These are phyloP conservation scores for Pithys albifrons DNA, from an alignment of 2,113 vertebrate genomes.

Conservation along the genomic window DNA sequence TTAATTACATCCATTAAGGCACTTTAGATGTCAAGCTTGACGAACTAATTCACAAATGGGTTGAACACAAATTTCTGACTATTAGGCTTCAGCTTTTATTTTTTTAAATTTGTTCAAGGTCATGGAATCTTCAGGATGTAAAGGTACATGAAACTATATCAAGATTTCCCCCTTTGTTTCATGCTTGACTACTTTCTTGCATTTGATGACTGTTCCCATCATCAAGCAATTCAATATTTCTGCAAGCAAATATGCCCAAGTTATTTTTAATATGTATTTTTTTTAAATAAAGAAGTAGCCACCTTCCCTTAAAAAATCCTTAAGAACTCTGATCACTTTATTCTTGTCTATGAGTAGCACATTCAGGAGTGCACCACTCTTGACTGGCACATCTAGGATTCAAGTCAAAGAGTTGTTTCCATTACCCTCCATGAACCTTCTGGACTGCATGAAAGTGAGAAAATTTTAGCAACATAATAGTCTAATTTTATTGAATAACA, in stretches of 20 bases:
- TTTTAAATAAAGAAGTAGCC: background rate
- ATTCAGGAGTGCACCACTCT: rapidly evolving
- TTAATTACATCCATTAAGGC: slow-evolving; percentile 60
- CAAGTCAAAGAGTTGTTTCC: background rate
- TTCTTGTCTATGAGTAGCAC: background rate
- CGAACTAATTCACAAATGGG: slow-evolving; percentile 22
- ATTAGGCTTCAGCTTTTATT: background rate
- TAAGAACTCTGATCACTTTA: background rate
- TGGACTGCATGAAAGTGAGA: background rate
- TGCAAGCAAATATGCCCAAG: background rate
- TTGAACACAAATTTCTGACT: slow-evolving; percentile 47
- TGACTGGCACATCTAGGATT: background rate
- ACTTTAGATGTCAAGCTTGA: slow-evolving; percentile 53
- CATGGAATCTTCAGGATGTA: background rate
- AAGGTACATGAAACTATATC: background rate
- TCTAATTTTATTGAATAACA: background rate
- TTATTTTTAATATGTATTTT: background rate
- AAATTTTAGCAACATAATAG: background rate
- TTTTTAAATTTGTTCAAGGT: background rate
- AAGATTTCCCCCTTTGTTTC: background rate
- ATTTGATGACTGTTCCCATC: background rate
- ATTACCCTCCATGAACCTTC: background rate
- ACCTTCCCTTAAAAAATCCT: background rate
- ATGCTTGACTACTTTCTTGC: background rate
- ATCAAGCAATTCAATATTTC: background rate